Conservation (phyloP, 2,113 vertebrate genomes). For the Oplegnathus fasciatus region DNA sequence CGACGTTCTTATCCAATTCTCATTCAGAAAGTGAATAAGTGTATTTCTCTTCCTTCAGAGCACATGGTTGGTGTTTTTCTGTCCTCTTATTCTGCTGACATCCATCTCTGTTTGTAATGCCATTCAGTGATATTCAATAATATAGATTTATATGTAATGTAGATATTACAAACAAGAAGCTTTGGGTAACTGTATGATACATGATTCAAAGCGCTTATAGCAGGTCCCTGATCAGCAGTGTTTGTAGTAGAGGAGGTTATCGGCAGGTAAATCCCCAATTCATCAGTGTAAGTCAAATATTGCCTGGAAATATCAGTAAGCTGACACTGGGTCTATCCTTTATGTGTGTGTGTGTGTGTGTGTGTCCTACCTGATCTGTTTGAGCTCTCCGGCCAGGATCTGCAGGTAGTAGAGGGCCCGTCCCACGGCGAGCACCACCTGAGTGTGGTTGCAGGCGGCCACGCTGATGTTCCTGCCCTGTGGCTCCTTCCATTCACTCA, state of each 20-base stretch:
- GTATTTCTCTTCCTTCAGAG: not conserved
- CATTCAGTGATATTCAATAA: not conserved
- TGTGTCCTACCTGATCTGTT: constrained; percentile 91
- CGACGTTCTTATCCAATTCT: not conserved
- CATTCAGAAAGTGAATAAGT: no score
- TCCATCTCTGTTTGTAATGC: not conserved
- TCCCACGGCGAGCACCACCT: constrained; percentile 97
- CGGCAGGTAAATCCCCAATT: not conserved
- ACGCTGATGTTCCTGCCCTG: constrained; percentile 98
- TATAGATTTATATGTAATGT: no score
- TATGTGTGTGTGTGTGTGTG: not conserved
- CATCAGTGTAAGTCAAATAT: not conserved
- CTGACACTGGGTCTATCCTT: not conserved
- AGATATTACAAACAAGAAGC: not conserved
- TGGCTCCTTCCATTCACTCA: constrained; percentile 98
- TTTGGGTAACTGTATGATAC: no score
- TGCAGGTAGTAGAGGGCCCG: constrained; percentile 96
- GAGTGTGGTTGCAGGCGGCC: constrained; percentile 96
- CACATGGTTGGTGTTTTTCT: not conserved
- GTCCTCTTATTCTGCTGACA: not conserved
- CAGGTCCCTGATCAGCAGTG: no score
- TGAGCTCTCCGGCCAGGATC: constrained; percentile 94
- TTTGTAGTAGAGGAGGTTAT: not conserved
- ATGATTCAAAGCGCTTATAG: not conserved
- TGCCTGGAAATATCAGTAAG: not conserved